Percentiles rank a stretch among this genome's conserved stretches.
Evolutionary conservation across 2,113 vertebrate species (phyloP).

Genomic region (Climacteris rufus): DNA sequence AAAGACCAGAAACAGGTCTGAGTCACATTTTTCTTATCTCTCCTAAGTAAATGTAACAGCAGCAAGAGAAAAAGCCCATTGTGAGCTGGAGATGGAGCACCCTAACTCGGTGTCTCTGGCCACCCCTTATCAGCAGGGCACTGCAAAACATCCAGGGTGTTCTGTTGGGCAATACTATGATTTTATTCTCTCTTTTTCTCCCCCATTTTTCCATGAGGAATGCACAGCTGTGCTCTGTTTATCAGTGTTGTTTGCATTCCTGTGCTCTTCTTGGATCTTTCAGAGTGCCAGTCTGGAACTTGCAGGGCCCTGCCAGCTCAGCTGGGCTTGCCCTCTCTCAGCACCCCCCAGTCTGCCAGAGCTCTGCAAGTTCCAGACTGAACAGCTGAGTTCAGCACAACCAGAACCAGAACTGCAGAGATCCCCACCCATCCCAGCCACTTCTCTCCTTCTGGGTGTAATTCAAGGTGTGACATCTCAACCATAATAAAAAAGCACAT

Average conservation of each 20-base stretch:
- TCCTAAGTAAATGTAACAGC: neutral
- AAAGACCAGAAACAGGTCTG: neutral
- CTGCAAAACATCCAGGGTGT: neutral
- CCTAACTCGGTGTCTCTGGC: neutral
- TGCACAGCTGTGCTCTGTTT: neutral
- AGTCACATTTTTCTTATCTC: neutral
- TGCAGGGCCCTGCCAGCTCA: too few relatives aligned
- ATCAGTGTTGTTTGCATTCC: neutral
- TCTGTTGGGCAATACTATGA: neutral
- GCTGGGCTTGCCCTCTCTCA: too few relatives aligned
- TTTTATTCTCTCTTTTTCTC: neutral
- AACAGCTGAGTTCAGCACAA: neutral
- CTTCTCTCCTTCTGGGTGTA: neutral
- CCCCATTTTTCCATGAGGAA: neutral
- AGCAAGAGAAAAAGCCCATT: neutral
- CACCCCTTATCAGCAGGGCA: neutral
- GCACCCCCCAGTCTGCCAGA: neutral
- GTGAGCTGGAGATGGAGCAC: neutral
- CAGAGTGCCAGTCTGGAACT: too few relatives aligned
- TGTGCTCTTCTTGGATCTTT: neutral
- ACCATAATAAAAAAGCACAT: accelerated
- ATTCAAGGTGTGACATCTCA: neutral
- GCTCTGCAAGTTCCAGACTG: neutral
- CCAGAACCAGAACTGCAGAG: neutral
- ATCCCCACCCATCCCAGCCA: neutral